Percentiles rank a stretch among this genome's conserved stretches.
Conservation (phyloP, 2,797 vertebrate genomes). For the Steatocranus sp. region DNA sequence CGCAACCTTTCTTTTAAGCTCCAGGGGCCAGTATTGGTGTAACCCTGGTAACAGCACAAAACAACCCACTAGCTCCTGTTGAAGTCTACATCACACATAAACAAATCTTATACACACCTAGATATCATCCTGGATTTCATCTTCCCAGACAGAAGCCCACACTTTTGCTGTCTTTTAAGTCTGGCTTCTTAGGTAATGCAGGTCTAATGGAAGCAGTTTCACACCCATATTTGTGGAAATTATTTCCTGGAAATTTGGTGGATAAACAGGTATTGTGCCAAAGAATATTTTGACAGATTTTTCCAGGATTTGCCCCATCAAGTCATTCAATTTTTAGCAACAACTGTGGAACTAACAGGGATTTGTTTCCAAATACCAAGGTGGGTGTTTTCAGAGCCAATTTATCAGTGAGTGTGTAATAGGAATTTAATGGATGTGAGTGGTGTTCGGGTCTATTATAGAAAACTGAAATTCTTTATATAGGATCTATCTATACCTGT, state of each 20-base stretch:
- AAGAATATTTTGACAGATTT: neutral
- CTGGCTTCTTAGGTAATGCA: neutral
- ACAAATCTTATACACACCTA: neutral
- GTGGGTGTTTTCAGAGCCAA: neutral
- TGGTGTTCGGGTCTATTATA: neutral
- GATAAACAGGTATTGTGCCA: neutral
- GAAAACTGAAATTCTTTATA: neutral
- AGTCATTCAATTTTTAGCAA: neutral
- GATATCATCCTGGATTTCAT: neutral
- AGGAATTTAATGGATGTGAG: neutral
- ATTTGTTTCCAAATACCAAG: neutral
- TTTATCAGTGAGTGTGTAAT: neutral
- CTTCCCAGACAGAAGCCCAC: neutral
- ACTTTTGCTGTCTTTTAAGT: neutral
- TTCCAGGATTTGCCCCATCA: neutral
- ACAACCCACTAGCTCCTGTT: neutral
- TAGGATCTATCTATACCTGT: neutral
- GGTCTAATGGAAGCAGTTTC: neutral
- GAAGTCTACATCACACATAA: neutral
- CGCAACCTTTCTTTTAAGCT: conserved; percentile 16
- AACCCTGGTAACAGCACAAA: conserved; percentile 37
- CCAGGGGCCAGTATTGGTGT: conserved; percentile 8
- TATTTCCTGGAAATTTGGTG: neutral
- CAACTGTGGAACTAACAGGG: neutral
- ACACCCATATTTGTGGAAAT: neutral